Evolutionary conservation across 2,113 vertebrate genomes (phyloP).

Genomic region (Anhinga anhinga): DNA sequence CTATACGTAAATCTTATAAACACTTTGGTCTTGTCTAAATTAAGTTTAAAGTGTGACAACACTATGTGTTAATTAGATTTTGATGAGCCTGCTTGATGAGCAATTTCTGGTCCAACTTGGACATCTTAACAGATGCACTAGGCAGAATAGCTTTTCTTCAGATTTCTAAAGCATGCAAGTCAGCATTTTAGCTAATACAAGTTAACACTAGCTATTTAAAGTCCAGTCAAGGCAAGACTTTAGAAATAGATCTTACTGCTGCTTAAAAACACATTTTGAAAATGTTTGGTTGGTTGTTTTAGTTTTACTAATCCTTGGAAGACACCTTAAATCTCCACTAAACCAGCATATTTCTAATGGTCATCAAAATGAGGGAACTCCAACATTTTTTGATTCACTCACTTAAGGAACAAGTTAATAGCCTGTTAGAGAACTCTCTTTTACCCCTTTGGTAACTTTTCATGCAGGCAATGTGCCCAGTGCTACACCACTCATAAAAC

Average conservation of each 20-base stretch:
- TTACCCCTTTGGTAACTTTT: neutral
- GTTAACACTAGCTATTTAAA: neutral
- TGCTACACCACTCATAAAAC: neutral
- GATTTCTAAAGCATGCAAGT: neutral
- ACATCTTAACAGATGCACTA: neutral
- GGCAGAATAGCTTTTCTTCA: neutral
- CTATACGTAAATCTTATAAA: neutral
- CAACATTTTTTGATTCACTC: neutral
- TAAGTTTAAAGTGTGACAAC: neutral
- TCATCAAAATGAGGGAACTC: neutral
- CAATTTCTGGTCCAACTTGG: neutral
- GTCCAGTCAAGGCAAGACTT: neutral
- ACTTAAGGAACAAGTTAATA: neutral
- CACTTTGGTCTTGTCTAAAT: neutral
- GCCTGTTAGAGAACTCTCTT: neutral
- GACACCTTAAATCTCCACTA: neutral
- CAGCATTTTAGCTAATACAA: neutral
- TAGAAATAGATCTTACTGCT: neutral
- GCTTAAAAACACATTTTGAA: neutral
- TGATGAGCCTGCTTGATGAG: neutral
- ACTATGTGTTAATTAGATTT: neutral
- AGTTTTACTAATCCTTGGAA: neutral
- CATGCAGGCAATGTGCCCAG: neutral
- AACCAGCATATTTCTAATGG: neutral
- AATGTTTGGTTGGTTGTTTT: neutral